Evolutionary conservation across 2,888 invertebrate genomes (phyloP).

Genomic region (Augiades crinisus): DNA sequence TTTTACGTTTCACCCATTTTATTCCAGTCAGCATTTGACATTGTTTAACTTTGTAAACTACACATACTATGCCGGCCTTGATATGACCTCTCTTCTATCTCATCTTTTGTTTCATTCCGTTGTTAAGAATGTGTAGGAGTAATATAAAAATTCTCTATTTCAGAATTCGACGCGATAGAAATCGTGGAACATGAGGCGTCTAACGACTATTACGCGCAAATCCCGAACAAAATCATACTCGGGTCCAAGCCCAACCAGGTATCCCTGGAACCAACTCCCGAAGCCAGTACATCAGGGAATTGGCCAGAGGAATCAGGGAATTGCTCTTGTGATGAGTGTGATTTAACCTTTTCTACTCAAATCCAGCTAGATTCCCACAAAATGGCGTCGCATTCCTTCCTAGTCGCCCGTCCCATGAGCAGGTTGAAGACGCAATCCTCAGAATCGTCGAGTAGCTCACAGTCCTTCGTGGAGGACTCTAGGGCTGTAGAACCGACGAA

Average conservation of each 20-base stretch:
- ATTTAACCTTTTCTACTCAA: constrained; percentile 30
- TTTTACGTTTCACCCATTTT: no score
- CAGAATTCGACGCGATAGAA: constrained; percentile 1
- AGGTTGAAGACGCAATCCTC: not conserved
- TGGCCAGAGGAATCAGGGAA: constrained; percentile 19
- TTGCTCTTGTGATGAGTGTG: constrained; percentile 30
- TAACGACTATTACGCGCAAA: not conserved
- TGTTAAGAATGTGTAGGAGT: no score
- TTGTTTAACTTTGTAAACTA: no score
- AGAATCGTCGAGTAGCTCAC: not conserved
- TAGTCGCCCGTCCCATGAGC: constrained; percentile 22
- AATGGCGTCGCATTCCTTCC: constrained; percentile 29
- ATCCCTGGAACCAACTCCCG: not conserved
- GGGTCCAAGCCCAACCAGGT: constrained; percentile 10
- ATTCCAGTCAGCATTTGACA: no score
- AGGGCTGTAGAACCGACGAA: not conserved
- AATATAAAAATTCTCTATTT: constrained; percentile 2
- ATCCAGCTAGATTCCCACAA: constrained; percentile 31
- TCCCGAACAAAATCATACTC: constrained; percentile 27
- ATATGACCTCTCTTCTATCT: no score
- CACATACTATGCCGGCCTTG: no score
- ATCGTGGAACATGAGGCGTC: not conserved
- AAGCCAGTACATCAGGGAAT: constrained; percentile 25
- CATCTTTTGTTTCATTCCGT: no score
- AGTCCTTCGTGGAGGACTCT: not conserved